A percentile compares a stretch with the other conserved stretches of the same genome.
phyloP scores from a whole-genome alignment of 2,888 invertebrate species.

The Hirtodrosophila alboralis region DNA sequence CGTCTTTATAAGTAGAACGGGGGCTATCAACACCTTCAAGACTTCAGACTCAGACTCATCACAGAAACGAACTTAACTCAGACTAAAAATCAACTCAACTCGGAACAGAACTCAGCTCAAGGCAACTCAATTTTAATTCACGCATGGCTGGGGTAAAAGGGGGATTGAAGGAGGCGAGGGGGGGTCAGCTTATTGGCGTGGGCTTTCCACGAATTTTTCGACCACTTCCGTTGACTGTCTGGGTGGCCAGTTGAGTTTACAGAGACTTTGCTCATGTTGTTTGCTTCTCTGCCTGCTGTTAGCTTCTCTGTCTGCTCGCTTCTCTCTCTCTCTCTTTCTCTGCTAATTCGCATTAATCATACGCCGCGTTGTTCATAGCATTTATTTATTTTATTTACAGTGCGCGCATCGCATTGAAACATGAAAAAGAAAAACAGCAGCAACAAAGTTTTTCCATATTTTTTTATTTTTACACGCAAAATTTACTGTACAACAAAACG shows the following conservation, averaged over 20 bases:
- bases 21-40: constrained; percentile 39
- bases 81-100: constrained; percentile 9
- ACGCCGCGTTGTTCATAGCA: constrained; percentile 70
- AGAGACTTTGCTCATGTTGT: constrained; percentile 44
- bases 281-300: constrained; percentile 11
- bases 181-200: constrained; percentile 37
- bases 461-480: constrained; percentile 75
- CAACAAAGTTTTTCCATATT: constrained; percentile 62
- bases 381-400: constrained; percentile 62
- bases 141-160: constrained; percentile 15
- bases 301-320: constrained; percentile 16
- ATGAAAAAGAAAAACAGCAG: constrained; percentile 62
- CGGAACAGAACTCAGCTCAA: not conserved
- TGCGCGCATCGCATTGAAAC: constrained; percentile 52
- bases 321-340: constrained; percentile 11
- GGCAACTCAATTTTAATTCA: constrained; percentile 38
- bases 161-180: not conserved
- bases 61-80: constrained; percentile 6
- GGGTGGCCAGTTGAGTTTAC: constrained; percentile 54
- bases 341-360: constrained; percentile 77
- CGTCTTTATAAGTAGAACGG: constrained; percentile 17
- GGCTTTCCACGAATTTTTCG: constrained; percentile 71
- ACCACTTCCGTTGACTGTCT: constrained; percentile 56
- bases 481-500: constrained; percentile 43
- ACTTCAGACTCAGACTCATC: constrained; percentile 7